Conservation (phyloP, 2,113 vertebrate species). For the Ursus arctos region DNA sequence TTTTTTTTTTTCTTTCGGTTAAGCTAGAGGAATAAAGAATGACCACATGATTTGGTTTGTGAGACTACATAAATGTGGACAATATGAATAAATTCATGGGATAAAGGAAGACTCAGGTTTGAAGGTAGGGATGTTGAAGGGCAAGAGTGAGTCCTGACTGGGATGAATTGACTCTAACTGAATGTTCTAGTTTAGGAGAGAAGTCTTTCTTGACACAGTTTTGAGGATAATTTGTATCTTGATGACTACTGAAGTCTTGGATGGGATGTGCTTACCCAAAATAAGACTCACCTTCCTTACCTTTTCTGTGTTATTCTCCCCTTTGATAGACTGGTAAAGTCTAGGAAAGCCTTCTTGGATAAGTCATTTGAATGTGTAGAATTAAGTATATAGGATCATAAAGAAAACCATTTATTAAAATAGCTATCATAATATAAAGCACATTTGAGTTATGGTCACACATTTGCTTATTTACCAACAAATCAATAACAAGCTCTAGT, state of each 20-base stretch:
- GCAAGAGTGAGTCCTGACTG: background rate
- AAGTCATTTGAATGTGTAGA: background rate
- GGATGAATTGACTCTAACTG: background rate
- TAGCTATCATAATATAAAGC: background rate
- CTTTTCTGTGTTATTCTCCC: background rate
- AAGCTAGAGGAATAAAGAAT: background rate
- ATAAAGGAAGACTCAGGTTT: background rate
- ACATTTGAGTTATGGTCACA: background rate
- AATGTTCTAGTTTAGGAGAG: background rate
- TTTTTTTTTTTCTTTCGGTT: background rate
- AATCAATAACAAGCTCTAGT: background rate
- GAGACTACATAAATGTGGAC: background rate
- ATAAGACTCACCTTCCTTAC: background rate
- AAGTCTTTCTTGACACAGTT: background rate
- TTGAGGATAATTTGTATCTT: background rate
- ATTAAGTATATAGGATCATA: background rate
- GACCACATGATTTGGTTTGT: background rate
- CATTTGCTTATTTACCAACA: background rate
- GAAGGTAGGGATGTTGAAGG: background rate
- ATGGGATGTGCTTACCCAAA: background rate
- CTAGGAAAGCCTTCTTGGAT: background rate
- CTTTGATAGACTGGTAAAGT: background rate
- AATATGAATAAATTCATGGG: background rate
- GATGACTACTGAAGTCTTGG: background rate
- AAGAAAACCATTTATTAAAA: background rate